These are phyloP conservation scores for Catamblyrhynchus diadema DNA, from an alignment of 2,797 vertebrate genomes.

Conservation along the genomic window DNA sequence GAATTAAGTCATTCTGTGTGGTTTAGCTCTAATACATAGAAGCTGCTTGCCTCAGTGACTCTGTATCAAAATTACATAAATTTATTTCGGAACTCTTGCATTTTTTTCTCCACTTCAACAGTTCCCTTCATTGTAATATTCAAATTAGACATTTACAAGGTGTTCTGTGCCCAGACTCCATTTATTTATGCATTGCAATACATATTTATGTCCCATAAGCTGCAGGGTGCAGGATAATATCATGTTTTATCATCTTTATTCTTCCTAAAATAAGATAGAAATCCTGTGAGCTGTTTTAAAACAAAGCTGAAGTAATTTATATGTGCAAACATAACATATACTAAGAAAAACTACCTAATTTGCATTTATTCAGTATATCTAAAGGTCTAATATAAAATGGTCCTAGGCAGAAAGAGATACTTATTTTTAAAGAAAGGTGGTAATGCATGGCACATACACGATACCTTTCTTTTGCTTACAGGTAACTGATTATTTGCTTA, in stretches of 20 bases:
- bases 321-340: background rate
- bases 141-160: constrained; percentile 14
- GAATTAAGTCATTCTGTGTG: background rate
- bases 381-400: constrained; percentile 34
- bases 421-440: constrained; percentile 29
- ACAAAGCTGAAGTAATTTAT: constrained; percentile 19
- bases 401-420: constrained; percentile 4
- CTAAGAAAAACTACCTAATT: background rate
- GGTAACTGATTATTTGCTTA: constrained; percentile 68
- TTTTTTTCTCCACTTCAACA: background rate
- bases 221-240: background rate
- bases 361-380: constrained; percentile 31
- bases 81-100: background rate
- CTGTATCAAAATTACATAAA: constrained; percentile 37
- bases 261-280: background rate
- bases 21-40: background rate
- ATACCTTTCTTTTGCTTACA: constrained; percentile 48
- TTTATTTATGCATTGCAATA: background rate
- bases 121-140: constrained; percentile 18
- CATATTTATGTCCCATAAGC: background rate
- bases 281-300: background rate
- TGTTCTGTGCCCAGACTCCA: background rate
- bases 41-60: background rate
- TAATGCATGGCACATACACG: background rate
- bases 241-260: background rate